Evolutionary conservation across 2,888 invertebrate species (phyloP), one percentile per base, ranked within the genome.

Genomic region (Phasia obesa): DNA sequence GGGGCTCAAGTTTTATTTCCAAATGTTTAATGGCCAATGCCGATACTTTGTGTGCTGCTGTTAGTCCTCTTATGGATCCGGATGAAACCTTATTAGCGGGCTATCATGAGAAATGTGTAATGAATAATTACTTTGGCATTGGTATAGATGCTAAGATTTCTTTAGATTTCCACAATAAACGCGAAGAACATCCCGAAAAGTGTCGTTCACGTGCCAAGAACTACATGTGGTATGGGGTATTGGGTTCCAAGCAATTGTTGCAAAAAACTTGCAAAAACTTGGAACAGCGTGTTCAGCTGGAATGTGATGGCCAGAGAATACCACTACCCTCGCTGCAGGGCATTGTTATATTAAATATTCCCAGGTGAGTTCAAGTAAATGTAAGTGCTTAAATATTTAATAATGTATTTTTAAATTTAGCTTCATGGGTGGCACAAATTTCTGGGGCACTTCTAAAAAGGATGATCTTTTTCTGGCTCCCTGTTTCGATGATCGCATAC

Each of bases 81-180:
- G 97, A 97, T 88, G 97, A 97, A 88, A 96, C 96, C 0, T 92
- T 97, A 2, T 92, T 96, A 89, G 97, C 97, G 92, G 97, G 97
- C 0, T 97, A 96, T 91, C 96, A 96, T 87, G 99, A 99, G 91
- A 95, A 96, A 86, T 97, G 97, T 88, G 98, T 98, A 1, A 99
- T 99, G 99, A 99, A 99, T 92, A 99, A 99, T 90, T 99, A 99
- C 90, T 99, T 99, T 90, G 99, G 99, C 0, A 99, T 99, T 88
- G 99, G 99, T 0, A 97, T 99, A 84, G 99, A 99, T 92, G 99
- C 99, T 0, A 99, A 99, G 92, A 98, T 99, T 71, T 97, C 98
- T 0, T 92, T 99, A 55, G 99, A 99, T 90, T 99, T 99, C 90
- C 98, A 99, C 91, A 97, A 98, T 88, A 99, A 98, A 91, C 93